Conservation (phyloP, 2,797 vertebrate genomes). For the Pipistrellus nathusii region DNA sequence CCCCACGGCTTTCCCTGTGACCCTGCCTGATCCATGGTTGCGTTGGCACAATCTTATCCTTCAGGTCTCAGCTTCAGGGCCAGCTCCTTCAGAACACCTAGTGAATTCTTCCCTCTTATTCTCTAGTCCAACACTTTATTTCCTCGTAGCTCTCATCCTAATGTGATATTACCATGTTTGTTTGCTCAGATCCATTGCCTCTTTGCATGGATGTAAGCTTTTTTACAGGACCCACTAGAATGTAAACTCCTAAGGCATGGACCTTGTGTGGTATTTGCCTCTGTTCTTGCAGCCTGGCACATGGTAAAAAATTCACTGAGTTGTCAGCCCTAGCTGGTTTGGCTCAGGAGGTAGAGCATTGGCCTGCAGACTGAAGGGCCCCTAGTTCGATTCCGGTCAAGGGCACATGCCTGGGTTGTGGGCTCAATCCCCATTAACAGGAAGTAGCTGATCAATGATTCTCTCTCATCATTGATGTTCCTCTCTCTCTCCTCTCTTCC, state of each 20-base stretch:
- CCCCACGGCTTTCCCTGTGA: background rate
- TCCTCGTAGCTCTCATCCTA: background rate
- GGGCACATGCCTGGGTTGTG: too few relatives aligned
- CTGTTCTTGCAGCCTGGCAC: background rate
- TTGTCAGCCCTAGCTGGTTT: too few relatives aligned
- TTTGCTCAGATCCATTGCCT: background rate
- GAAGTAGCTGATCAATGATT: too few relatives aligned
- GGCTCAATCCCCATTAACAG: too few relatives aligned
- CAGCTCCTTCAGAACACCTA: background rate
- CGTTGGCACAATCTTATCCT: background rate
- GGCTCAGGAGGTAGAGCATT: too few relatives aligned
- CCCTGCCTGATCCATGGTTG: background rate
- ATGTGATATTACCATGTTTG: rapidly evolving
- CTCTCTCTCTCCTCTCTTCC: too few relatives aligned
- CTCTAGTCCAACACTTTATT: background rate
- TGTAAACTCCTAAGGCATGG: too few relatives aligned
- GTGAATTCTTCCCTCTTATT: background rate
- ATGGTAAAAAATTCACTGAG: rapidly evolving
- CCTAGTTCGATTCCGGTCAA: too few relatives aligned
- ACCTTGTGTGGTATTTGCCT: background rate
- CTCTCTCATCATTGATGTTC: too few relatives aligned
- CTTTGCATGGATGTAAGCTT: too few relatives aligned
- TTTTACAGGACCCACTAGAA: background rate
- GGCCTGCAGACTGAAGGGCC: too few relatives aligned
- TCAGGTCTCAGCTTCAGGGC: background rate